These are phyloP conservation scores for Macrosteles quadrilineatus DNA, from an alignment of 1,140 invertebrate genomes.

Conservation along the genomic window DNA sequence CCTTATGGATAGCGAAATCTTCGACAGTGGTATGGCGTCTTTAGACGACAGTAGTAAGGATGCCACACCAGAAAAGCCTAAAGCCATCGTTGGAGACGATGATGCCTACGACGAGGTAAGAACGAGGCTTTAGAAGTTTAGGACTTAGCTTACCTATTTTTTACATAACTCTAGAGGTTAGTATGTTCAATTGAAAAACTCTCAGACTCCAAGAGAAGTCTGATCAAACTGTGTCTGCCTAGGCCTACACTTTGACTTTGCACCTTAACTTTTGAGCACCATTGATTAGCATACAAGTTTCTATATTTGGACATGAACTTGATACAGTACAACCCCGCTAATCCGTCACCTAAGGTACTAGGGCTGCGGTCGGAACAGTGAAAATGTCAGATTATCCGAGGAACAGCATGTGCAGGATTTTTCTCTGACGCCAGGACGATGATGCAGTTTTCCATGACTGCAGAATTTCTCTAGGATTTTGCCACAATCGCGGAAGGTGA, in stretches of 20 bases:
- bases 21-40: constrained; percentile 50
- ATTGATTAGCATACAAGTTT: no score
- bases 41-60: constrained; percentile 48
- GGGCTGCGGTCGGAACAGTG: no score
- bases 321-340: no score
- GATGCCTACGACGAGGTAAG: constrained; percentile 38
- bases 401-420: no score
- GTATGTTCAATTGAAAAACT: neutral
- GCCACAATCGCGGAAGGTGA: no score
- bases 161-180: neutral
- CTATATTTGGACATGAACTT: no score
- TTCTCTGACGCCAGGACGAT: no score
- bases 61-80: constrained; percentile 45
- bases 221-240: neutral
- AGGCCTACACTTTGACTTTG: neutral
- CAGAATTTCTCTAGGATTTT: no score
- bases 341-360: no score
- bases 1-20: constrained; percentile 39
- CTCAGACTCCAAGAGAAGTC: neutral
- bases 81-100: constrained; percentile 32
- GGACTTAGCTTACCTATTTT: neutral
- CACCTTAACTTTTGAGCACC: neutral
- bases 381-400: no score
- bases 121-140: neutral
- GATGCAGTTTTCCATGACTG: no score